Conservation (phyloP, 2,797 vertebrate species). For the Falco biarmicus region DNA sequence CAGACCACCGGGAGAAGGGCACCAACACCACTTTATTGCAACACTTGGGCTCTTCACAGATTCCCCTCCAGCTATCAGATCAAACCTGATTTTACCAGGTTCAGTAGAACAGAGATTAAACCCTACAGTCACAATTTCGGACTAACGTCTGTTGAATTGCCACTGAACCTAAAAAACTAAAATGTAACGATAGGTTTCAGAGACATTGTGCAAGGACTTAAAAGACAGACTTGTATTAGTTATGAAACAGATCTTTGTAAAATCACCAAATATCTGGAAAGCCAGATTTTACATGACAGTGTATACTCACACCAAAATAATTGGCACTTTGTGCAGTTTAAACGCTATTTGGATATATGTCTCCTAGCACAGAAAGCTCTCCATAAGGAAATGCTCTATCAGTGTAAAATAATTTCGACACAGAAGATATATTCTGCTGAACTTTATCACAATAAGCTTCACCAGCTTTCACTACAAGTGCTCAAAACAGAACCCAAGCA, state of each 20-base stretch:
- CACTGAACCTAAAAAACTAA: not conserved
- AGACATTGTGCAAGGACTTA: not conserved
- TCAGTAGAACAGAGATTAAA: not conserved
- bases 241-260: not conserved
- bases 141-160: not conserved
- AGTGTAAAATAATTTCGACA: not conserved
- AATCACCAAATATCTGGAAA: not conserved
- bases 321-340: not conserved
- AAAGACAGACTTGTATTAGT: not conserved
- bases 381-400: not conserved
- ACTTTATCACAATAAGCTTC: not conserved
- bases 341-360: not conserved
- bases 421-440: not conserved
- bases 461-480: not conserved
- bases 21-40: not conserved
- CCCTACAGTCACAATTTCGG: not conserved
- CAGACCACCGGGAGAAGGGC: not conserved
- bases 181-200: not conserved
- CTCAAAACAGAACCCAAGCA: not conserved
- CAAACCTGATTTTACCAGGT: not conserved
- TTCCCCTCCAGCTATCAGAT: not conserved
- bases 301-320: not conserved
- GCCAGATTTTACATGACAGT: not conserved
- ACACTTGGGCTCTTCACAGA: rapidly evolving
- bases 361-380: not conserved